Percentiles rank a stretch among this genome's conserved stretches.
These are phyloP conservation scores for Phasianus colchicus DNA, from an alignment of 2,113 vertebrate species.

Conservation along the genomic window DNA sequence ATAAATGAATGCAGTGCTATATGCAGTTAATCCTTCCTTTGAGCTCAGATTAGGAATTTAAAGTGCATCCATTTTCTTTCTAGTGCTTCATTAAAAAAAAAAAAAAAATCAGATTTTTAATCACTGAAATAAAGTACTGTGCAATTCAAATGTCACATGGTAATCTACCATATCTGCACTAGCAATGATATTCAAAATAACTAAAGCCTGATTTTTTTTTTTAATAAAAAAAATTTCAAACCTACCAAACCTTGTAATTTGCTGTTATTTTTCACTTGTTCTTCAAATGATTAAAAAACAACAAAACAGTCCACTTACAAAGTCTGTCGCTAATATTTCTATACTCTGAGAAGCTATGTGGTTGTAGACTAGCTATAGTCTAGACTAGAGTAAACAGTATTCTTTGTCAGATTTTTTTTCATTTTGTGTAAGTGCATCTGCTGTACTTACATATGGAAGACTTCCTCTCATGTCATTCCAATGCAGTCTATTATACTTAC, in stretches of 20 bases:
- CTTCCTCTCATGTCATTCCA: background rate
- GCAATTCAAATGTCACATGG: background rate
- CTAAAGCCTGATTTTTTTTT: background rate
- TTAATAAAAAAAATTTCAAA: background rate
- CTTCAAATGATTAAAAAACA: background rate
- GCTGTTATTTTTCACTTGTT: background rate
- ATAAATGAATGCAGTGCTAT: background rate
- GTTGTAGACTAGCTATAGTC: background rate
- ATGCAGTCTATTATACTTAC: background rate
- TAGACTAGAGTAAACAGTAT: background rate
- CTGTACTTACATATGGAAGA: background rate
- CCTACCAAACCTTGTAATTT: background rate
- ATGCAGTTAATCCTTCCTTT: background rate
- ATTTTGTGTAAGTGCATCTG: background rate
- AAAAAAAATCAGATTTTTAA: background rate
- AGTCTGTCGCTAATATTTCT: too few species aligned
- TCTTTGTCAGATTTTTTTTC: background rate
- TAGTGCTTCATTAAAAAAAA: background rate
- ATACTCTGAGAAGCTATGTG: background rate
- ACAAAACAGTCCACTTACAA: background rate
- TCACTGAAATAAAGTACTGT: background rate
- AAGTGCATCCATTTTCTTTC: background rate
- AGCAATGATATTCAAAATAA: background rate
- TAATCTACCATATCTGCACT: background rate
- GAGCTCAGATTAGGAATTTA: background rate